These are phyloP conservation scores for Drosophila elegans DNA, from an alignment of 1,140 invertebrate species.

Conservation along the genomic window DNA sequence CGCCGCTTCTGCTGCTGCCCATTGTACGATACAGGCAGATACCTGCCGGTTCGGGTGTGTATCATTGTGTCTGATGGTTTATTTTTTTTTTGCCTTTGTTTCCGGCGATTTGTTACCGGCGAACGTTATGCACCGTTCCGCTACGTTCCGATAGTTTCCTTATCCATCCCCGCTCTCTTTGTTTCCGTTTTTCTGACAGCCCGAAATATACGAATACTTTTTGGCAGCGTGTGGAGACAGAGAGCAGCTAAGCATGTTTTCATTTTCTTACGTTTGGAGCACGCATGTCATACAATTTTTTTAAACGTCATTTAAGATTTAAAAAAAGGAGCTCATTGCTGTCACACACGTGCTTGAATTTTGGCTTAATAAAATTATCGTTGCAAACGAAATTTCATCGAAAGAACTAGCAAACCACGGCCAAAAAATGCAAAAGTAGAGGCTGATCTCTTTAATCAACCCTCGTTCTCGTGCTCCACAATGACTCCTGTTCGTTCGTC, in stretches of 20 bases:
- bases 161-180: slow-evolving; percentile 34
- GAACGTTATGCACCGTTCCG: slow-evolving; percentile 48
- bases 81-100: slow-evolving; percentile 72
- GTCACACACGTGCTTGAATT: too few relatives aligned
- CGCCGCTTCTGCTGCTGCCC: slow-evolving; percentile 24
- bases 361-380: too few relatives aligned
- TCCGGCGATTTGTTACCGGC: slow-evolving; percentile 73
- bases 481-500: slow-evolving; percentile 37
- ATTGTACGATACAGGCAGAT: slow-evolving; percentile 25
- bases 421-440: too few relatives aligned
- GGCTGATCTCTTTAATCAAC: not conserved
- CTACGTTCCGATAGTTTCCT: slow-evolving; percentile 67
- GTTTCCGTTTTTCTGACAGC: slow-evolving; percentile 62
- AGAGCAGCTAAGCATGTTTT: slow-evolving; percentile 3
- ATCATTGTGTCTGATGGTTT: slow-evolving; percentile 66
- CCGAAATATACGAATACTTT: slow-evolving; percentile 57
- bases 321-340: too few relatives aligned
- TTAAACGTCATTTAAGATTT: too few relatives aligned
- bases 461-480: slow-evolving; percentile 36
- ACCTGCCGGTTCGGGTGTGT: slow-evolving; percentile 28
- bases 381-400: too few relatives aligned
- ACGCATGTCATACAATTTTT: too few relatives aligned
- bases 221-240: slow-evolving; percentile 40
- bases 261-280: too few relatives aligned
- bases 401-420: too few relatives aligned